These are phyloP conservation scores for Heliconius himera DNA, from an alignment of 1,140 invertebrate genomes.

Conservation along the genomic window DNA sequence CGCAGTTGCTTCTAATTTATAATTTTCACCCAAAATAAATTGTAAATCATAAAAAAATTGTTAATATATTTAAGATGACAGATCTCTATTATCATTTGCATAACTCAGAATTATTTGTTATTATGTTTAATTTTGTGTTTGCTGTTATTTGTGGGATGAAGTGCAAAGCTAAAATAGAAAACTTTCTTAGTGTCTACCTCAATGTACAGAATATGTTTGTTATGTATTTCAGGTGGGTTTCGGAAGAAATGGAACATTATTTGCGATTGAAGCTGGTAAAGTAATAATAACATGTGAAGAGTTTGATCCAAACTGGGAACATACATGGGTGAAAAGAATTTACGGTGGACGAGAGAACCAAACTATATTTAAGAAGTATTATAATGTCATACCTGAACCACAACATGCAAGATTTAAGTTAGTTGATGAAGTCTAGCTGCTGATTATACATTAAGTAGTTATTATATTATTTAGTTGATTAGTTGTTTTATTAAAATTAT, in stretches of 20 bases:
- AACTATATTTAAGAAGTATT: constrained; percentile 91
- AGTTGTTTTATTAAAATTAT: background rate
- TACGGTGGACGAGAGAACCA: constrained; percentile 84
- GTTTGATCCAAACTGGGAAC: constrained; percentile 87
- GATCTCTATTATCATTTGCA: no score
- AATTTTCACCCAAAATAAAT: no score
- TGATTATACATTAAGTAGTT: constrained; percentile 1
- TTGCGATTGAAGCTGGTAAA: constrained; percentile 87
- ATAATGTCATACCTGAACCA: constrained; percentile 88
- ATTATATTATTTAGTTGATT: constrained; percentile 31
- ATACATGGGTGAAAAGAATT: constrained; percentile 84
- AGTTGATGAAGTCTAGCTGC: constrained; percentile 82
- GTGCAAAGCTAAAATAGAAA: no score
- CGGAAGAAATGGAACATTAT: constrained; percentile 88
- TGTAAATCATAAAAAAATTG: no score
- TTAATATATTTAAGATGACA: no score
- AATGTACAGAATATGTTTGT: background rate
- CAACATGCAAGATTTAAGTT: constrained; percentile 89
- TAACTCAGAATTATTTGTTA: no score
- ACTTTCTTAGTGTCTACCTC: no score
- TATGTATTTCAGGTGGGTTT: constrained; percentile 87
- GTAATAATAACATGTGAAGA: constrained; percentile 90
- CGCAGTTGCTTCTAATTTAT: no score
- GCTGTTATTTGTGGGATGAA: no score
- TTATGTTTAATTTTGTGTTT: no score